Percentiles rank a stretch among this genome's conserved stretches.
phyloP scores from a whole-genome alignment of 2,113 vertebrate genomes.

The Lepus europaeus region DNA sequence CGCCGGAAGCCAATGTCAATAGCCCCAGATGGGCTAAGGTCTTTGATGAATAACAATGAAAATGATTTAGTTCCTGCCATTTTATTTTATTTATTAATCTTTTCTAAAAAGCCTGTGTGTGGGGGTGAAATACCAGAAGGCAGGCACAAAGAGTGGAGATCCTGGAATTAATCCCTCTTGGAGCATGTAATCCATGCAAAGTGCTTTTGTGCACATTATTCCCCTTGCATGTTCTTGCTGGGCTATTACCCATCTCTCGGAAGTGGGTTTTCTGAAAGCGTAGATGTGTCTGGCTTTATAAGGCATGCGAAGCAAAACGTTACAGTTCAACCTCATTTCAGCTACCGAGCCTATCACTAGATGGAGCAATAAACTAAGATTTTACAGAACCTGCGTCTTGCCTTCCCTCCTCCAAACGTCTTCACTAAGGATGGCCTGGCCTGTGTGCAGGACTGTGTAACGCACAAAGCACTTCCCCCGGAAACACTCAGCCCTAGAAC shows the following conservation, averaged over 20 bases:
- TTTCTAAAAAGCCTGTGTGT: background rate
- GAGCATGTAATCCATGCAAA: background rate
- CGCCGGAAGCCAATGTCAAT: background rate
- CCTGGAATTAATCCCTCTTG: background rate
- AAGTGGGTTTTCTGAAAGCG: background rate
- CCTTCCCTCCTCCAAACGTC: background rate
- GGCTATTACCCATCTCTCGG: background rate
- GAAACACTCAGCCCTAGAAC: background rate
- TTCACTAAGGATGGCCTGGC: background rate
- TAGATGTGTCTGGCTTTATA: background rate
- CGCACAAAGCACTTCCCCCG: background rate
- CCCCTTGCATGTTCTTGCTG: background rate
- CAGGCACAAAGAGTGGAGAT: background rate
- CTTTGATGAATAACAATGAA: background rate
- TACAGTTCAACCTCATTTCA: background rate
- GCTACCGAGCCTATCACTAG: background rate
- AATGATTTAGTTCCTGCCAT: background rate
- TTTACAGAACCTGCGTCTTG: background rate
- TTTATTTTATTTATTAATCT: background rate
- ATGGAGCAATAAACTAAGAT: slow-evolving; percentile 5
- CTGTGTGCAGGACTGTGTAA: background rate
- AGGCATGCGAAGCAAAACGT: background rate
- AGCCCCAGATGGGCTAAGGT: background rate
- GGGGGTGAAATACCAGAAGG: background rate
- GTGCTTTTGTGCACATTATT: background rate